Base-by-base conservation (phyloP, 2,888 invertebrate genomes). In the Amblyteles armatorius region DNA sequence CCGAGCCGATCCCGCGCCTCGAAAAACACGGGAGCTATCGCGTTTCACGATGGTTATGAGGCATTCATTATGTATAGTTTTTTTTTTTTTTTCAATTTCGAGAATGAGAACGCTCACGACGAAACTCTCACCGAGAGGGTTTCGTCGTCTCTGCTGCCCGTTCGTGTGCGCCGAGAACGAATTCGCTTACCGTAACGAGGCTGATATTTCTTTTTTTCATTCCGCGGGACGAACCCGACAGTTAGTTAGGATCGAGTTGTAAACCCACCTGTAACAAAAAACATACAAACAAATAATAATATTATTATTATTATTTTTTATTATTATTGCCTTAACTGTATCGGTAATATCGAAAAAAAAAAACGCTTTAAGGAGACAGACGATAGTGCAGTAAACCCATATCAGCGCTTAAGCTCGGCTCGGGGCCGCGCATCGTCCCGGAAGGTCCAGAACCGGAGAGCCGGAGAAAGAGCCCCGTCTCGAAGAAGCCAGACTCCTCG, bases 191-290 rank as follows among this genome's bases (percentile, higher is more conserved):
- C 81, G 74, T 76, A 76, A 76, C 74, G 69, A 81, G 72, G 48
- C 67, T 55, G 72, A 72, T 29, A 50, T 60, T 71, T 72, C 65
- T 69, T 71, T 36, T 63, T 63, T 63, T 57, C 22, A 22, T 6
- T 79, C 44, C 72, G n/a, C 3, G 19, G 48, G 13, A 69, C 78
- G 74, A 73, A 22, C 52, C 33, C 55, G 67, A 50, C 60, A 69
- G 79, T 76, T 82, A 79, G 81, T 84, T 84, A 78, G 73, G 81
- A 74, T 63, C 57, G 19, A 79, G 81, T 82, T 76, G 79, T 82
- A 82, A 85, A 85, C 85, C 76, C 82, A 85, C 85, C 85, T 82
- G 85, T 82, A 85, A 84, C 85, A 72, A 85, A 74, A 85, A 85
- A 79, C 71, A 50, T 11, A 72, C 63, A 67, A 82, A 84, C 71